These are phyloP conservation scores for Diuraphis noxia DNA, from an alignment of 1,140 invertebrate genomes.

Conservation along the genomic window DNA sequence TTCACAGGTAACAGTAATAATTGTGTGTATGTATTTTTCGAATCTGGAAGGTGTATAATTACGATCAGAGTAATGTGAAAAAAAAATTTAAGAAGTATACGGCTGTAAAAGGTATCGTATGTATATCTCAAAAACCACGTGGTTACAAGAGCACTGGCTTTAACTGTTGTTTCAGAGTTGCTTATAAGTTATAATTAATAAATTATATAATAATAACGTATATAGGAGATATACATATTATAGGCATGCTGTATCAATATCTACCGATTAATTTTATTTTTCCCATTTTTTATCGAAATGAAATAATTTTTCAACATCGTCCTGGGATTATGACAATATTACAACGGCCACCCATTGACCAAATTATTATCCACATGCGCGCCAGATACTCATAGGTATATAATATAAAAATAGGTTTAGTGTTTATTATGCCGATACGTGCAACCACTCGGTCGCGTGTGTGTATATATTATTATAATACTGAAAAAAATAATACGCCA, in stretches of 20 bases:
- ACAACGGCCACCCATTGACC: neutral
- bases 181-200: neutral
- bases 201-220: no score
- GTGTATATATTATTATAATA: neutral
- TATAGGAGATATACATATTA: no score
- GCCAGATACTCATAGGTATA: no score
- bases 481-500: neutral
- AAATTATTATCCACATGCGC: constrained; percentile 2
- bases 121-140: neutral
- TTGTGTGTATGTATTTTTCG: neutral
- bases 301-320: neutral
- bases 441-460: neutral
- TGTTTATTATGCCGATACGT: neutral
- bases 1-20: neutral
- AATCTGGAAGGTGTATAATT: neutral
- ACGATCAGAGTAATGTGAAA: neutral
- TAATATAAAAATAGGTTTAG: neutral
- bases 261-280: neutral
- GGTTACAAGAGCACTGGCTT: neutral
- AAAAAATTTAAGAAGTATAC: neutral
- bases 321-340: neutral
- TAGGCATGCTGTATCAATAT: no score
- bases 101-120: neutral
- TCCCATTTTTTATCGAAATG: neutral
- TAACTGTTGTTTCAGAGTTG: neutral